These are phyloP conservation scores for Orchesella cincta DNA, from an alignment of 1,140 invertebrate genomes.

Conservation along the genomic window DNA sequence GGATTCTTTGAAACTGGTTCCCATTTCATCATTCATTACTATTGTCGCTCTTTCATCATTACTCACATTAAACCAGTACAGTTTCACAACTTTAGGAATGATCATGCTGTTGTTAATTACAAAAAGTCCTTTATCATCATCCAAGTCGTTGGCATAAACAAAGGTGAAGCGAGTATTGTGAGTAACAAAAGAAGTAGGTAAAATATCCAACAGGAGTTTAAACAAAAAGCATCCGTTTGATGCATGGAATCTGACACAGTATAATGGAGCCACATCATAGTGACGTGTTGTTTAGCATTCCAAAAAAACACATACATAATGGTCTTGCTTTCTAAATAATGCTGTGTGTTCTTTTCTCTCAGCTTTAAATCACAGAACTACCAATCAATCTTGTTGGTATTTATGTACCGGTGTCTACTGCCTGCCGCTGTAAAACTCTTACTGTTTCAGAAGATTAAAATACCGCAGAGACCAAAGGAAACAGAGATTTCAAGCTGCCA, in stretches of 20 bases:
- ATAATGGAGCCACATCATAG: no score
- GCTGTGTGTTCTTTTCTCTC: neutral
- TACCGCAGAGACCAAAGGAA: no score
- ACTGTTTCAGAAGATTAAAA: no score
- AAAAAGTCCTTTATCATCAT: neutral
- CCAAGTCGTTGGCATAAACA: neutral
- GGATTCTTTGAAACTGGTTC: neutral
- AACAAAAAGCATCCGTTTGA: no score
- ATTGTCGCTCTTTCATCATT: neutral
- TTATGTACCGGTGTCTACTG: no score
- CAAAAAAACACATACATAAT: neutral
- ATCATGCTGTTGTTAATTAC: neutral
- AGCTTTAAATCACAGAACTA: neutral
- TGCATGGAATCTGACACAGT: no score
- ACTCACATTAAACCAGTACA: neutral
- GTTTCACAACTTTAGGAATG: neutral
- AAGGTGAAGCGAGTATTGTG: neutral
- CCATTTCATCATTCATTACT: neutral
- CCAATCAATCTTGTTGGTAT: constrained; percentile 11
- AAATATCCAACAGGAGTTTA: no score
- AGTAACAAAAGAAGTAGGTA: neutral
- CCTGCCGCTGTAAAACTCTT: no score
- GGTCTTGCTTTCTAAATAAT: neutral
- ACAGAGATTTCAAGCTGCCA: no score
- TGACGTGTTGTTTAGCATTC: neutral